phyloP scores from a whole-genome alignment of 2,888 invertebrate species.

The Hypomecis punctinalis region DNA sequence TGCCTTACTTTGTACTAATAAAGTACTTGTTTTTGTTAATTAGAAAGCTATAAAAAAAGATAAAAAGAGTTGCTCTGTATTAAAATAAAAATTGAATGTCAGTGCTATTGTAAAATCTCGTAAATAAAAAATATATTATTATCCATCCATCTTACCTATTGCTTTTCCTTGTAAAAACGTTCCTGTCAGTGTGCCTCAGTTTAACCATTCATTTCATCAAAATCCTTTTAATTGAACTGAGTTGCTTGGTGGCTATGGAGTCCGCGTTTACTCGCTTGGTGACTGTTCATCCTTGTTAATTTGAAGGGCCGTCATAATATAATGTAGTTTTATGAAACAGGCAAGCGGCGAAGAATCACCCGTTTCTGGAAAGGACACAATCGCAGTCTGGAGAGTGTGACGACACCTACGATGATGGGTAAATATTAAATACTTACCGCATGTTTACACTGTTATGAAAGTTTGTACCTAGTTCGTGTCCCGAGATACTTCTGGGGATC shows the following conservation, averaged over 20 bases:
- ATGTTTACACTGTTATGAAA: no score
- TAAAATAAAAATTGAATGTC: no score
- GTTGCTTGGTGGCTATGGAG: slow-evolving; percentile 59
- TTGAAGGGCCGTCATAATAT: background rate
- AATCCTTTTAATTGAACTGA: slow-evolving; percentile 38
- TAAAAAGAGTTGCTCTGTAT: no score
- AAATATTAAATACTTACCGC: slow-evolving; percentile 39
- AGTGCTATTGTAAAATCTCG: no score
- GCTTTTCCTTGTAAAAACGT: background rate
- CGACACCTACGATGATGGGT: slow-evolving; percentile 88
- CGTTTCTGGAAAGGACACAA: slow-evolving; percentile 83
- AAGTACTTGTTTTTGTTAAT: no score
- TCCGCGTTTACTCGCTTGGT: slow-evolving; percentile 47
- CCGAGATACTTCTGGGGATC: no score
- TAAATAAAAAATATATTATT: no score
- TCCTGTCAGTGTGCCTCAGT: slow-evolving; percentile 34
- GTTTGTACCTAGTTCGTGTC: no score
- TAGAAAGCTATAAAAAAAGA: no score
- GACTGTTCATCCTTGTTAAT: background rate
- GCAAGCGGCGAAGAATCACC: slow-evolving; percentile 84
- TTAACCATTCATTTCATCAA: slow-evolving; percentile 36
- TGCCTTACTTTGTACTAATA: no score
- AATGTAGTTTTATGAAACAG: slow-evolving; percentile 52
- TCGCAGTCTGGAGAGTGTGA: slow-evolving; percentile 80
- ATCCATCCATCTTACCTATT: background rate